phyloP scores from a whole-genome alignment of 2,888 invertebrate species.

The Syritta pipiens region DNA sequence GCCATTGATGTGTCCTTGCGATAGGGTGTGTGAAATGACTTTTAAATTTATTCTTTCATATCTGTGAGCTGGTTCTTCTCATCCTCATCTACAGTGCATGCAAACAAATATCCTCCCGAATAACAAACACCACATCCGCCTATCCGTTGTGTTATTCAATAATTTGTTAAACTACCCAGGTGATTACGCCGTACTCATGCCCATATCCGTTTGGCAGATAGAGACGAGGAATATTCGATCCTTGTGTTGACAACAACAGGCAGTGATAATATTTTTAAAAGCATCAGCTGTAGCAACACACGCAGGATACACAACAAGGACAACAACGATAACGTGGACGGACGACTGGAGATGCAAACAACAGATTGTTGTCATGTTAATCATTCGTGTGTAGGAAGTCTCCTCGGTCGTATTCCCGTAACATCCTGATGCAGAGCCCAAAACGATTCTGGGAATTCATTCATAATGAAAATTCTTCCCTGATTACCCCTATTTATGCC shows the following conservation, averaged over 20 bases:
- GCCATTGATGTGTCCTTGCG: slow-evolving; percentile 20
- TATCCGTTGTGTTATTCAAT: no score
- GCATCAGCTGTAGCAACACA: background rate
- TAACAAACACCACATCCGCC: no score
- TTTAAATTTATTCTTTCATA: background rate
- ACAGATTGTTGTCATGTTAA: background rate
- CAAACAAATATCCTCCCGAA: no score
- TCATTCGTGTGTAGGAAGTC: background rate
- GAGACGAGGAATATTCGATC: no score
- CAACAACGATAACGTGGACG: no score
- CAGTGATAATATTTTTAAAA: background rate
- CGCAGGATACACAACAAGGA: no score
- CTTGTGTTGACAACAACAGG: background rate
- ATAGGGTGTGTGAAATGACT: slow-evolving; percentile 23
- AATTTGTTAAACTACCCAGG: no score
- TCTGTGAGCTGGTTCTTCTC: background rate
- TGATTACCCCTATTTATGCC: background rate
- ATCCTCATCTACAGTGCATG: no score
- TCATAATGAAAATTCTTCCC: background rate
- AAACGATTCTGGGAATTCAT: no score
- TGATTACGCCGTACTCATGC: background rate
- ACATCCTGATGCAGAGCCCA: no score
- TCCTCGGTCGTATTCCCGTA: background rate
- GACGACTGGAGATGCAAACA: background rate
- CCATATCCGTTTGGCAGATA: background rate